Evolutionary conservation across 1,140 invertebrate genomes (phyloP), one percentile per base, ranked within the genome.

Genomic region (Drosophila trapezifrons): DNA sequence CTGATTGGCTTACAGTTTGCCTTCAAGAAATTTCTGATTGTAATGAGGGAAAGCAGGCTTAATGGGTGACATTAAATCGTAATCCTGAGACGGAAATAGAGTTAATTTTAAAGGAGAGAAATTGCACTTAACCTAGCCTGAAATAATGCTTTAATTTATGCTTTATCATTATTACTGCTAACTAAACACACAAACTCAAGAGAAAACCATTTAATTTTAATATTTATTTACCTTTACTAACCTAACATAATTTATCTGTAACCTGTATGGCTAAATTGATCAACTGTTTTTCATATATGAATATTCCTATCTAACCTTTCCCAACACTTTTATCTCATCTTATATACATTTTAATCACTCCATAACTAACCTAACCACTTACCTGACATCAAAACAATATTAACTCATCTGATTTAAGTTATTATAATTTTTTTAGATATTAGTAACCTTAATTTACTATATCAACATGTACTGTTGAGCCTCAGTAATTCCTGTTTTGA

Each of bases 1-100:
- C 49, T 75, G 52, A 73, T 75, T 55, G 43, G 49, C 51, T 55
- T 56, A 49, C 29, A 47, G 29, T 54, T 38, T 18, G 38, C n/a
- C 42, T 25, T 38, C 32, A 35, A 57, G 51, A 52, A 57, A 18
- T 40, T 40, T 71, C 38, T 71, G 67, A 71, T 57, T 70, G 42
- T 56, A 71, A 71, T 70, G 32, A 20, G 35, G 18, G 18, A 13
- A 15, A 67, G 35, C 59, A 17, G 18, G 3, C 22, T 20, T 27
- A 51, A 51, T 51, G 45, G 18, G n/a, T 32, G 60, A 29, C 57
- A 62, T 64, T 62, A 38, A 62, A 35, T 62, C 42, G 27, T 60
- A 32, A 38, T n/a, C 22, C 18, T 29, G 8, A 17, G 25, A 13
- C 35, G 4, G 25, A 62, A 52, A 9, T 54, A 15, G 2, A 37